These are phyloP conservation scores for Psammodynastes pulverulentus DNA, from an alignment of 2,113 vertebrate genomes.

Conservation along the genomic window DNA sequence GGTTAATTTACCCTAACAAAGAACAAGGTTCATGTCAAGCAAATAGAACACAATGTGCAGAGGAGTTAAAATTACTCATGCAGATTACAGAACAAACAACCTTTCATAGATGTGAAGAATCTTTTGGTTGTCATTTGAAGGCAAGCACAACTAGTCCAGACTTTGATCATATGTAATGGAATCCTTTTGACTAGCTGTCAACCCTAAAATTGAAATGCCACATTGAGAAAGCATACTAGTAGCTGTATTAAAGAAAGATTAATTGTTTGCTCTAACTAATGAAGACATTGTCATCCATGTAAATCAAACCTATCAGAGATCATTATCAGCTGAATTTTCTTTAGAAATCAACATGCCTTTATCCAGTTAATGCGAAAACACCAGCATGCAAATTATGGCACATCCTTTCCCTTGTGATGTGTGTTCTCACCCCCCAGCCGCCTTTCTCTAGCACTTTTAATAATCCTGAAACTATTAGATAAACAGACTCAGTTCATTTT, in stretches of 20 bases:
- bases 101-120: slow-evolving; percentile 28
- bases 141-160: slow-evolving; percentile 29
- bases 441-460: neutral
- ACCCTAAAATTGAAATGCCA: slow-evolving; percentile 70
- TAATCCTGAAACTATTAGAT: slow-evolving; percentile 19
- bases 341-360: slow-evolving; percentile 53
- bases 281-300: slow-evolving; percentile 48
- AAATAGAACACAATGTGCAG: neutral
- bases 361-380: slow-evolving; percentile 26
- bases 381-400: neutral
- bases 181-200: slow-evolving; percentile 64
- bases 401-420: slow-evolving; percentile 13
- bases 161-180: slow-evolving; percentile 62
- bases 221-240: slow-evolving; percentile 50
- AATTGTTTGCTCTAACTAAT: slow-evolving; percentile 62
- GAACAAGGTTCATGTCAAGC: slow-evolving; percentile 31
- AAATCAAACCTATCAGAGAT: slow-evolving; percentile 47
- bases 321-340: slow-evolving; percentile 46
- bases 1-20: neutral
- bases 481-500: slow-evolving; percentile 26
- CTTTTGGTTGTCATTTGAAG: slow-evolving; percentile 44
- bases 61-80: fast-evolving
- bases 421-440: neutral
- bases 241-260: slow-evolving; percentile 40
- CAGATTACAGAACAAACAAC: slow-evolving; percentile 40